phyloP scores from a whole-genome alignment of 2,797 vertebrate genomes.

The Protosalanx chinensis region DNA sequence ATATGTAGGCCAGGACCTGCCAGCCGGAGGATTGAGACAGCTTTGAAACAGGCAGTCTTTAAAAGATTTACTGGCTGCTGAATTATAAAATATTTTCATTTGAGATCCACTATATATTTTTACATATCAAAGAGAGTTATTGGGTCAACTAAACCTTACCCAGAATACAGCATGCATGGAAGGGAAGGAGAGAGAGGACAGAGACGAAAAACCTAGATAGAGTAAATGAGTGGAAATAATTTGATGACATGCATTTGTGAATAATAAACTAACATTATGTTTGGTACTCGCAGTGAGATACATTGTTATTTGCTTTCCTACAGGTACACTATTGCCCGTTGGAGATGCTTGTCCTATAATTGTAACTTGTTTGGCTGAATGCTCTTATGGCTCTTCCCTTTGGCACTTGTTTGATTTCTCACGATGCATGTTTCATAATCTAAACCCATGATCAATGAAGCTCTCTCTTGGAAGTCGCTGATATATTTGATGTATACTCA shows the following conservation, averaged over 20 bases:
- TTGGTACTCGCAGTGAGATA: too few species aligned
- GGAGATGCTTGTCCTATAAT: too few species aligned
- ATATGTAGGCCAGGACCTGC: conserved; percentile 38
- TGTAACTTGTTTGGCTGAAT: too few species aligned
- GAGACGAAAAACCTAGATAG: neutral
- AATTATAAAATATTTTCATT: conserved; percentile 55
- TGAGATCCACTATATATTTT: conserved; percentile 29
- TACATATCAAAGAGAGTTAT: conserved; percentile 45
- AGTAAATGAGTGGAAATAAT: neutral
- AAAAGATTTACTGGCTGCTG: conserved; percentile 38
- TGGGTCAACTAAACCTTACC: conserved; percentile 32
- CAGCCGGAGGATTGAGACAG: conserved; percentile 27
- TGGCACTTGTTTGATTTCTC: too few species aligned
- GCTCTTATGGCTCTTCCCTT: too few species aligned
- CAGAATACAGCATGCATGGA: neutral
- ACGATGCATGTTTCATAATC: too few species aligned
- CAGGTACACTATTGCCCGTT: too few species aligned
- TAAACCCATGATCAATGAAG: too few species aligned
- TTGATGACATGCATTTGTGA: neutral
- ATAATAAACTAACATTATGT: neutral
- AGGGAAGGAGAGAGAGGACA: neutral
- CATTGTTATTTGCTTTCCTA: too few species aligned
- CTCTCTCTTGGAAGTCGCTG: neutral
- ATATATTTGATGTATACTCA: too few species aligned
- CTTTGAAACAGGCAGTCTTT: conserved; percentile 48